Evolutionary conservation across 2,797 vertebrate genomes (phyloP).

Genomic region (Coregonus sp.): DNA sequence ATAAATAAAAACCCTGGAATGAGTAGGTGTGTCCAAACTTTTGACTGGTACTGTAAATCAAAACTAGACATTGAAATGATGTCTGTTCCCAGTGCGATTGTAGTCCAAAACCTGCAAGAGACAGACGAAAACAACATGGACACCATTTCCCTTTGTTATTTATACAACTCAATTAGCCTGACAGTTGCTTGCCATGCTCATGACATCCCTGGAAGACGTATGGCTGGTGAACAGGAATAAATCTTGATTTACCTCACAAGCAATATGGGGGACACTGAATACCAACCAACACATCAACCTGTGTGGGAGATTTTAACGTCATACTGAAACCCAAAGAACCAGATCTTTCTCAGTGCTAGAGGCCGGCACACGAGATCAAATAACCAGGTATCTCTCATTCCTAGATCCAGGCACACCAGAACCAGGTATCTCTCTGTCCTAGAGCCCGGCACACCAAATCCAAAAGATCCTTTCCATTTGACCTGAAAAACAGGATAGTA

Average conservation of each 20-base stretch:
- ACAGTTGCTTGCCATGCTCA: neutral
- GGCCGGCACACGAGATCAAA: constrained; percentile 92
- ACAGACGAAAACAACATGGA: neutral
- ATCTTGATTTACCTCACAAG: neutral
- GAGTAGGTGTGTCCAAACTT: no score
- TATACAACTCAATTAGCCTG: neutral
- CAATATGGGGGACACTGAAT: neutral
- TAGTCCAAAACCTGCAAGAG: neutral
- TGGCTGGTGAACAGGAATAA: neutral
- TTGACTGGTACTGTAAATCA: no score
- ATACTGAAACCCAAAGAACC: constrained; percentile 95
- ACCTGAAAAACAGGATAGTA: no score
- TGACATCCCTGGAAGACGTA: neutral
- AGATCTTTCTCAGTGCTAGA: constrained; percentile 90
- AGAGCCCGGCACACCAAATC: no score
- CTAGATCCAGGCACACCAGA: constrained; percentile 29
- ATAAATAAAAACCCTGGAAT: no score
- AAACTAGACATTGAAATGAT: no score
- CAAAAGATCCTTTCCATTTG: no score
- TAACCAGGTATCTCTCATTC: constrained; percentile 89
- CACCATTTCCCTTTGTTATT: neutral
- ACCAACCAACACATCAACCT: neutral
- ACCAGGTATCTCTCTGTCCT: no score
- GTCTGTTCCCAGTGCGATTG: no score
- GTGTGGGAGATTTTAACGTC: constrained; percentile 77